Evolutionary conservation across 2,797 vertebrate genomes (phyloP).

Genomic region (Megalops cyprinoides): DNA sequence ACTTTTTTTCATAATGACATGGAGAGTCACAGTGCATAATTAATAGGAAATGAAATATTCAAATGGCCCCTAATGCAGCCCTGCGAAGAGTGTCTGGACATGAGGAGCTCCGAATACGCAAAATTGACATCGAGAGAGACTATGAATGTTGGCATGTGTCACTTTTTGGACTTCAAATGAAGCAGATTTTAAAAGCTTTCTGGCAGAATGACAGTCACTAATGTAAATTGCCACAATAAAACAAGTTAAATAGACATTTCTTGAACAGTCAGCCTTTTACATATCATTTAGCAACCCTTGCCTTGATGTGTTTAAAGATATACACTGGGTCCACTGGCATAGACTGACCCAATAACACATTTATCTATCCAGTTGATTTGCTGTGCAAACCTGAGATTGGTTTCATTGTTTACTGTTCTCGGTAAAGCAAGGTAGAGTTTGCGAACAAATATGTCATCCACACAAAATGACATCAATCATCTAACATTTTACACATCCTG

Average conservation of each 20-base stretch:
- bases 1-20: conserved; percentile 98
- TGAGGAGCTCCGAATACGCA: conserved; percentile 83
- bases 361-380: conserved; percentile 21
- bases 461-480: conserved; percentile 36
- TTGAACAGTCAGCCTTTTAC: conserved; percentile 67
- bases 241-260: conserved; percentile 71
- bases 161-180: conserved; percentile 89
- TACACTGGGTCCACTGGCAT: conserved; percentile 20
- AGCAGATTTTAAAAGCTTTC: conserved; percentile 85
- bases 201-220: conserved; percentile 77
- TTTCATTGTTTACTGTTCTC: conserved; percentile 43
- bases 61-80: conserved; percentile 99
- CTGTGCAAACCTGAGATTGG: conserved; percentile 35
- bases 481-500: conserved; percentile 23
- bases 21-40: conserved; percentile 99
- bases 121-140: conserved; percentile 82
- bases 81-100: conserved; percentile 94
- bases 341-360: conserved; percentile 26
- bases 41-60: conserved; percentile 99
- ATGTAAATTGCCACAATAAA: conserved; percentile 81
- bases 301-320: conserved; percentile 57
- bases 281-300: conserved; percentile 55
- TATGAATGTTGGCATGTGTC: conserved; percentile 93
- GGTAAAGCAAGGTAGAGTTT: conserved; percentile 22
- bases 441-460: conserved; percentile 37